Evolutionary conservation across 64 coral and sea anemone genomes (phyloP).

Genomic region (Porites australiensis): DNA sequence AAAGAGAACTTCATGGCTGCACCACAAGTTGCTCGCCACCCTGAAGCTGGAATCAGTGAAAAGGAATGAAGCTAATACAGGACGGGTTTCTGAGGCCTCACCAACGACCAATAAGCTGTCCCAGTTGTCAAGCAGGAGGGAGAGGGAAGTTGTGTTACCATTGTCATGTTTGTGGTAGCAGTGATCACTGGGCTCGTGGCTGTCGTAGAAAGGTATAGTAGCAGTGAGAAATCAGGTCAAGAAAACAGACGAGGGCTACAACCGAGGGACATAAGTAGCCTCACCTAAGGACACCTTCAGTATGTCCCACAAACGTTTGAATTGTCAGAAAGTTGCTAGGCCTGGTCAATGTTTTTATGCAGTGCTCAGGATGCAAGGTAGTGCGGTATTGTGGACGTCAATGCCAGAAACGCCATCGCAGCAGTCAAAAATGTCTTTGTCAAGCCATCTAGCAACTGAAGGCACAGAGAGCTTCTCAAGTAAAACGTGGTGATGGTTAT

Average conservation of each 20-base stretch:
- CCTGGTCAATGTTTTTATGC: neutral
- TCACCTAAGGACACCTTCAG: neutral
- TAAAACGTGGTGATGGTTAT: neutral
- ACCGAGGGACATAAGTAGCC: slow-evolving; percentile 60
- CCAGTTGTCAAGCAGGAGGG: slow-evolving; percentile 17
- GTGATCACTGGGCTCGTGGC: slow-evolving; percentile 57
- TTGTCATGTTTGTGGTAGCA: slow-evolving; percentile 70
- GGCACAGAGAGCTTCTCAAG: neutral
- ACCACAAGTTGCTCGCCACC: slow-evolving; percentile 42
- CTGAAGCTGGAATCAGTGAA: slow-evolving; percentile 43
- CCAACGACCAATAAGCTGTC: neutral
- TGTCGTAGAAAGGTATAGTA: slow-evolving; percentile 31
- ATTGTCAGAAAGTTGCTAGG: slow-evolving; percentile 36
- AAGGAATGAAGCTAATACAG: slow-evolving; percentile 23
- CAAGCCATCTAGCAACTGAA: slow-evolving; percentile 50
- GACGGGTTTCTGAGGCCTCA: neutral
- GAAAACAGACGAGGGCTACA: slow-evolving; percentile 45
- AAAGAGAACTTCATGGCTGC: slow-evolving; percentile 55
- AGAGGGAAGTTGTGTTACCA: slow-evolving; percentile 52
- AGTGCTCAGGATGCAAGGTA: slow-evolving; percentile 18
- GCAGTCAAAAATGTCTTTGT: slow-evolving; percentile 47
- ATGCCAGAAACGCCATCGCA: slow-evolving; percentile 69
- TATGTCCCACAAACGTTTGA: slow-evolving; percentile 33
- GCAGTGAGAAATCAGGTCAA: neutral
- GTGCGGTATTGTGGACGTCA: slow-evolving; percentile 51